Base-by-base conservation (phyloP, 2,113 vertebrate species). In the Hemiprocne comata region DNA sequence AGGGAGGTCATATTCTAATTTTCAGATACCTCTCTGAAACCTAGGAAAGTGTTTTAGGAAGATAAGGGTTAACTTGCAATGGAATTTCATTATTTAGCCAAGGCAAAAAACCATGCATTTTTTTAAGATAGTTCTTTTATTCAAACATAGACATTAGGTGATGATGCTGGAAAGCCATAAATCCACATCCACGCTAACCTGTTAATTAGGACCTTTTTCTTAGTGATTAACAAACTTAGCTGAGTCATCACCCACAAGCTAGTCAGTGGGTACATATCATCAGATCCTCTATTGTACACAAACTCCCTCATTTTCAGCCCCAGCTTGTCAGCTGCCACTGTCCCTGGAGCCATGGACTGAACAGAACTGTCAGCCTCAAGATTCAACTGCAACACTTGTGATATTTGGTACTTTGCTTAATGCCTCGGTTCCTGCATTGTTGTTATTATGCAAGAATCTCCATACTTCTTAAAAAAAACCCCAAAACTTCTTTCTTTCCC, bases 241-340 rank as follows among this genome's bases (percentile, higher is more conserved):
- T 94, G 94, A 94, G 80, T 94, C 83, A 92, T 95, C 84, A 85
- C 34, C 76, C 92, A 84, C 73, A 95, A 93, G 79, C 48, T 96
- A 71, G 73, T 89, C 26, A 33, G 75, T 90, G 55, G 51, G 65
- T 84, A 51, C 33, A 5, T 76, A 60, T 76, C 69, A 86, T 76
- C 69, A 84, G 36, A 69, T 91, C 46, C n/a, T 91, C 46, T 44
- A 67, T 90, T 0, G 8, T 75, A 75, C 57, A 81, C 24, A 78
- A 89, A 90, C 38, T 77, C 55, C 76, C n/a, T 78, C 64, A 74
- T 76, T 94, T 94, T 86, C 67, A 93, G 33, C 42, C 55, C 18
- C 53, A 81, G 18, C 42, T 60, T 78, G 34, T 81, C 60, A 80
- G 40, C 85, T 91, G 42, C 64, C 51, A 19, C 46, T 81, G 38